Evolutionary conservation across 2,888 invertebrate species (phyloP), one percentile per base, ranked within the genome.

Genomic region (Myathropa florea): DNA sequence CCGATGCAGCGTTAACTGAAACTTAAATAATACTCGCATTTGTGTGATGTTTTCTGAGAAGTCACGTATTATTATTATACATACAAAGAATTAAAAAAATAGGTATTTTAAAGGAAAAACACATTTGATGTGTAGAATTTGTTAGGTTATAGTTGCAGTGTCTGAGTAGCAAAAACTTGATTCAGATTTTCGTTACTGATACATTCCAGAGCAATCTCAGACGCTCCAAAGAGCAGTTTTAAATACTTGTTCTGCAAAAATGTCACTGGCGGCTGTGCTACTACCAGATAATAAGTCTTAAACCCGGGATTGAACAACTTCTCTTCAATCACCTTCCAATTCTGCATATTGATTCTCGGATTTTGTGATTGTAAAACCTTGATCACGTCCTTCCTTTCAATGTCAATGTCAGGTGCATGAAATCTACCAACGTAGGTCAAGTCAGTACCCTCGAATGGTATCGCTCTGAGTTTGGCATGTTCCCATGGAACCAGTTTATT

Each of bases 301-400:
- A 26, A 60, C 2, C 73, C 68, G 6, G 10, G 23, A 10, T 14
- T 53, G 2, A 26, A 26, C 10, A 10, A 1, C 0, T 59, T 67
- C n/a, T 79, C 83, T 14, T 73, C 64, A 3, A 83, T 6, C 7
- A 83, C n/a, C 36, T 46, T 75, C 83, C 83, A 83, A 0, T 46
- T 60, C 3, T 7, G 4, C 70, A 79, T 73, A 46, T 70, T 75
- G 1, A 79, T 4, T 0, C 14, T 55, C 0, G 73, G 79, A 33
- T 83, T 83, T 39, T 83, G 83, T 4, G 75, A 64, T 26, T 30
- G 28, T 0, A 83, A 23, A n/a, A 79, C n/a, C 18, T 53, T 26
- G 0, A 83, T 39, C 0, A 83, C 60, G 14, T 65, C 24, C 6
- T 59, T 26, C 4, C n/a, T 53, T 3, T 26, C 4, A 10, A 83